Evolutionary conservation across 2,797 vertebrate genomes (phyloP), one percentile per base, ranked within the genome.

Genomic region (Nothura maculosa): DNA sequence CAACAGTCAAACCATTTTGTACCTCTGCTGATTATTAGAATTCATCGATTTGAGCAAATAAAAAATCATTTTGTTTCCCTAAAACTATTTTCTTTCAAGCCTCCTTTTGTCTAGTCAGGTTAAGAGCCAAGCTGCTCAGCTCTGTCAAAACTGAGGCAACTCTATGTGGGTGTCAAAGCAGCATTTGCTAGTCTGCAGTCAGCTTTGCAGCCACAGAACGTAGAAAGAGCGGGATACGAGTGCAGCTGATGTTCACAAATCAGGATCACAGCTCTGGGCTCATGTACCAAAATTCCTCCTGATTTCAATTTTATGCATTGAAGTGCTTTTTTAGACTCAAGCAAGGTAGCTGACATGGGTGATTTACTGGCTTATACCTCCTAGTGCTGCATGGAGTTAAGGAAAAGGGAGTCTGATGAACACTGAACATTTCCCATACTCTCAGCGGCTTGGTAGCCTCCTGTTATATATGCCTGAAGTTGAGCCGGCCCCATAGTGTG

Each of bases 161-260:
- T 87, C 87, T 87, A 87, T 89, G 89, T 68, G 61, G 79, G 87
- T 93, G 96, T 93, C 94, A 96, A 92, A 68, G 87, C 92, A 95
- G 92, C 96, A 94, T 91, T 94, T 75, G 90, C 93, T 95, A 92
- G 92, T 95, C 91, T 95, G 87, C 80, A 96, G 93, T 92, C 87
- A 93, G 92, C 92, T 96, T 92, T 96, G 54, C 85, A 94, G 91
- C 91, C 91, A 83, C 91, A 91, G 93, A 95, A 89, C 89, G 73
- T 85, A 79, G 94, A 96, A 83, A 68, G 93, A 96, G 93, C 2
- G 42, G 94, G 87, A 93, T 95, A 83, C 86, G 90, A 94, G 87
- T 78, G 92, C 94, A 96, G 96, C 94, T 96, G 94, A 90, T 94
- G 93, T 94, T 96, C 94, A 87, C 94, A 96, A 82, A 92, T 96